Percentiles rank a stretch among this genome's conserved stretches.
These are phyloP conservation scores for Luscinia luscinia DNA, from an alignment of 2,797 vertebrate species.

Conservation along the genomic window DNA sequence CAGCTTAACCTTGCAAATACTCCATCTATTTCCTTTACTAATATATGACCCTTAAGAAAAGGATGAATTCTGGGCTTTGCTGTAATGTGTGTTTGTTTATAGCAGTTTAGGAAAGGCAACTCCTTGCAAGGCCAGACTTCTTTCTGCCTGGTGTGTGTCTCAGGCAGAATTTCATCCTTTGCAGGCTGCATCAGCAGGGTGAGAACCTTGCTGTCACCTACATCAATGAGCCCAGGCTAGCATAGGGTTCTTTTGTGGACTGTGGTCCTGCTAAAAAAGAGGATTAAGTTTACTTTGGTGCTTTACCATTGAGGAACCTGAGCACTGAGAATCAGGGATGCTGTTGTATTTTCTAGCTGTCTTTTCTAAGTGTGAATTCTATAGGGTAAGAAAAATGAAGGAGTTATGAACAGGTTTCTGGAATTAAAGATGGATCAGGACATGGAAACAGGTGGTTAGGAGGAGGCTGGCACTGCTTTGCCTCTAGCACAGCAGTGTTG, in stretches of 20 bases:
- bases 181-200: not conserved
- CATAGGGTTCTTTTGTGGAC: not conserved
- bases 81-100: not conserved
- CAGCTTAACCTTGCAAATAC: not conserved
- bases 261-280: not conserved
- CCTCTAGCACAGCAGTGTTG: not conserved
- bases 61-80: not conserved
- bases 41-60: not conserved
- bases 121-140: not conserved
- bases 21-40: not conserved
- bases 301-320: not conserved
- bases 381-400: not conserved
- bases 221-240: not conserved
- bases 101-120: not conserved
- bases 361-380: not conserved
- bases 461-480: not conserved
- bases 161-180: not conserved
- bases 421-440: not conserved
- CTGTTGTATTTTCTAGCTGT: not conserved
- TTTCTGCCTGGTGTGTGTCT: not conserved
- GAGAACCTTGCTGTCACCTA: not conserved
- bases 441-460: not conserved
- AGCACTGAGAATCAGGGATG: not conserved
- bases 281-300: not conserved
- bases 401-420: not conserved